These are phyloP conservation scores for Sebastes itinus DNA, from an alignment of 2,797 vertebrate genomes.

Conservation along the genomic window DNA sequence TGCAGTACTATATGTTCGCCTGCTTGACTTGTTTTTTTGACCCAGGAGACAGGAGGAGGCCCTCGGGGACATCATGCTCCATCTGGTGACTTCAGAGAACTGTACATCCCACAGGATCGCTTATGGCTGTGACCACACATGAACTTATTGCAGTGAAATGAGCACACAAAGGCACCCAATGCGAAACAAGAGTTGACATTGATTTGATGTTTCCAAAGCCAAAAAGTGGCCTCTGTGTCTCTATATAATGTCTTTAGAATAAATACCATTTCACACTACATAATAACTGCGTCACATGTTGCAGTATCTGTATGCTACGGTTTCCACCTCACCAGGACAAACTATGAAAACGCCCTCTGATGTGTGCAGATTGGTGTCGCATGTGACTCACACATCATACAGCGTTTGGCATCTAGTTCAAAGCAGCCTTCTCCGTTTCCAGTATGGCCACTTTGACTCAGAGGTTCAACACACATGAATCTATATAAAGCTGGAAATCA, in stretches of 20 bases:
- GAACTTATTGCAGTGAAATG: neutral
- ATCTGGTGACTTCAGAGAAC: constrained; percentile 44
- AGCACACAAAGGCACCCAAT: neutral
- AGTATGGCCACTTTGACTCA: neutral
- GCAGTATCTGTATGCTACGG: neutral
- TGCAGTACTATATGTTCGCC: neutral
- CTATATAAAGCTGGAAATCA: neutral
- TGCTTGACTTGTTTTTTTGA: neutral
- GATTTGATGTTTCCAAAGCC: neutral
- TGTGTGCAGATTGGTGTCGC: neutral
- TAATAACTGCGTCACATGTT: neutral
- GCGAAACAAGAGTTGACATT: neutral
- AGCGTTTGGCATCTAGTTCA: constrained; percentile 28
- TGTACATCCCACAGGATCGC: constrained; percentile 5
- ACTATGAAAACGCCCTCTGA: constrained; percentile 4
- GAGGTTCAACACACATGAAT: neutral
- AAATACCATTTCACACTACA: neutral
- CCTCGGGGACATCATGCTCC: constrained; percentile 26
- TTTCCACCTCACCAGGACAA: neutral
- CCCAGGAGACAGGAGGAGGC: constrained; percentile 5
- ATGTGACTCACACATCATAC: constrained; percentile 30
- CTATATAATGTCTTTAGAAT: neutral
- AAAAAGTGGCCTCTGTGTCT: neutral
- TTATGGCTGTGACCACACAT: neutral
- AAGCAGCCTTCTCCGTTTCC: neutral